Evolutionary conservation across 2,888 invertebrate species (phyloP).

Genomic region (Sepioteuthis lessoniana): DNA sequence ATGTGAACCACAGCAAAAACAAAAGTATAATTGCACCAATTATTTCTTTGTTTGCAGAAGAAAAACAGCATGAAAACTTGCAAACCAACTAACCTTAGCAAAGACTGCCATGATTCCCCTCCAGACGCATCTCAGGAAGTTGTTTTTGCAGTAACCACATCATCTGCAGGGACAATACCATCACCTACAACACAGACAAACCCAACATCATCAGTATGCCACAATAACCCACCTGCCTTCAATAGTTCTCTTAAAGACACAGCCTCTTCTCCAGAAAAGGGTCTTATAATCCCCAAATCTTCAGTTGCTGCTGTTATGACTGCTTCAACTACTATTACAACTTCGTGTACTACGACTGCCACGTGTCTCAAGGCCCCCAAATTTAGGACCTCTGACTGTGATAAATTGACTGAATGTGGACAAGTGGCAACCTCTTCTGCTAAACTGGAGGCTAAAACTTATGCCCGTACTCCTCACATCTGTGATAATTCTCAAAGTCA

Average conservation of each 20-base stretch:
- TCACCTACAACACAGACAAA: background rate
- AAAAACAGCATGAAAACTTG: constrained; percentile 4
- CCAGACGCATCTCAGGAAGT: constrained; percentile 15
- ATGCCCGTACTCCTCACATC: background rate
- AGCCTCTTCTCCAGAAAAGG: constrained; percentile 1
- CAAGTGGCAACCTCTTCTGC: background rate
- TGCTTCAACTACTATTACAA: background rate
- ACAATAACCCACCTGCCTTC: constrained; percentile 39
- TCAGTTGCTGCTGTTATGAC: background rate
- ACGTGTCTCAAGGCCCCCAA: background rate
- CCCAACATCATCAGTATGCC: background rate
- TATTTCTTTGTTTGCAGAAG: background rate
- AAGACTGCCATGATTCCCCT: constrained; percentile 40
- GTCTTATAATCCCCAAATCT: background rate
- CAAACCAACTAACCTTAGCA: background rate
- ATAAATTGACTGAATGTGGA: constrained; percentile 43
- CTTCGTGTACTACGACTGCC: constrained; percentile 7
- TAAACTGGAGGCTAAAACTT: background rate
- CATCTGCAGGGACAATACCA: background rate
- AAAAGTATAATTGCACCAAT: background rate
- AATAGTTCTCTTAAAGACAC: background rate
- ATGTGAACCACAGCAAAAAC: too few relatives aligned
- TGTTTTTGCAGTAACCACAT: background rate
- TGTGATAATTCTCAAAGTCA: constrained; percentile 44
- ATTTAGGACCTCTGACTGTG: constrained; percentile 37